These are phyloP conservation scores for Galeopterus variegatus DNA, from an alignment of 2,113 vertebrate species.

Conservation along the genomic window DNA sequence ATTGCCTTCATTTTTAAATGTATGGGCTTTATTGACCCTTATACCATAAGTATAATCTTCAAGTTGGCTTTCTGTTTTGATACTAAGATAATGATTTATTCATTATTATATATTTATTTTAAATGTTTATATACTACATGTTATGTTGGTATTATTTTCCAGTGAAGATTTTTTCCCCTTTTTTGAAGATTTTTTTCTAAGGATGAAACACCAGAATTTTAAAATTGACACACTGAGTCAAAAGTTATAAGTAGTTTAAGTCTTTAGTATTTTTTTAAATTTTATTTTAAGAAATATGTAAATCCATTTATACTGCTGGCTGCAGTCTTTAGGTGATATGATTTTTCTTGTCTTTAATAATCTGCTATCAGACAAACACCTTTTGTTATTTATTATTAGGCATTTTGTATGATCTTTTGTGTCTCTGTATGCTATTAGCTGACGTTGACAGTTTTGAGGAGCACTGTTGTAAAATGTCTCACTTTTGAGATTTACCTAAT, in stretches of 20 bases:
- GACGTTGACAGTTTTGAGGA: neutral
- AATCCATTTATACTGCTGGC: neutral
- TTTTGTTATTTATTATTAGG: neutral
- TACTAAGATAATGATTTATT: neutral
- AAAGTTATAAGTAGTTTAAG: neutral
- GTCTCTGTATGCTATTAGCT: neutral
- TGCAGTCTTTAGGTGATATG: neutral
- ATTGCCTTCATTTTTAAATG: neutral
- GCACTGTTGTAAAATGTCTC: neutral
- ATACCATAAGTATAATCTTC: neutral
- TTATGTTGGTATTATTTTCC: neutral
- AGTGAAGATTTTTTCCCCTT: neutral
- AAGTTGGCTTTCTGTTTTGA: neutral
- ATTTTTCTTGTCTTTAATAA: neutral
- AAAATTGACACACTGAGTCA: neutral
- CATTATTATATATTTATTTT: neutral
- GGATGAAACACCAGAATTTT: neutral
- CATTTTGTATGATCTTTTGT: neutral
- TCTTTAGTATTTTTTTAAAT: neutral
- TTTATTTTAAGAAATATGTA: neutral
- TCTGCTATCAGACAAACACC: neutral
- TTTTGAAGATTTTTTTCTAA: neutral
- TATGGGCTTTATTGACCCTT: neutral
- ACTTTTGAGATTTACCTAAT: neutral
- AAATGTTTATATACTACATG: neutral